These are phyloP conservation scores for Lordiphosa stackelbergi DNA, from an alignment of 1,140 invertebrate genomes.

Conservation along the genomic window DNA sequence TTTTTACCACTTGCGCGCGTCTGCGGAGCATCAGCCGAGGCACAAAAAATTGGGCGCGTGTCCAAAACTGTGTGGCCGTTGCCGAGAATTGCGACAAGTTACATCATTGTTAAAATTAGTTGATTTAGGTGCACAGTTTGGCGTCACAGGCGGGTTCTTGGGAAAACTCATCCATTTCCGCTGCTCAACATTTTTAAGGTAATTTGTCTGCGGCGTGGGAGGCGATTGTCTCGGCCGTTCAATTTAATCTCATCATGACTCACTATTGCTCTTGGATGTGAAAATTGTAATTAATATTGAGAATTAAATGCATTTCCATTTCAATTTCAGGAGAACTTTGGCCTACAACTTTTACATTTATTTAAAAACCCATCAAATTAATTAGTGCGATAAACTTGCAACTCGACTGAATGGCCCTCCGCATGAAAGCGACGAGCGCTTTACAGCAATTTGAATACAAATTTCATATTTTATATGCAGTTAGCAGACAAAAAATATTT, in stretches of 20 bases:
- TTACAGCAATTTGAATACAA: constrained; percentile 26
- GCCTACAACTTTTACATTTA: constrained; percentile 1
- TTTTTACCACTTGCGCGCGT: constrained; percentile 60
- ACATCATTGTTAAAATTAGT: constrained; percentile 77
- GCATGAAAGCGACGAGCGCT: constrained; percentile 3
- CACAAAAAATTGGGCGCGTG: constrained; percentile 51
- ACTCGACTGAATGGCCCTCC: constrained; percentile 22
- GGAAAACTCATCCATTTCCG: constrained; percentile 63
- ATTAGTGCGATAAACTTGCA: constrained; percentile 37
- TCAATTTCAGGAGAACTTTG: not conserved
- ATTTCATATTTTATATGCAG: constrained; percentile 22
- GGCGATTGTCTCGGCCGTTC: constrained; percentile 13
- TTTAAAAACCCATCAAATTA: constrained; percentile 36
- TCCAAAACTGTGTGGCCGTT: constrained; percentile 54
- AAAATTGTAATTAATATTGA: constrained; percentile 9
- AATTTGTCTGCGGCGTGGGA: constrained; percentile 53
- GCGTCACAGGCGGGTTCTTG: constrained; percentile 39
- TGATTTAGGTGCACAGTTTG: constrained; percentile 38
- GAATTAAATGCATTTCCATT: not conserved
- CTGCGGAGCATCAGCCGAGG: constrained; percentile 40
- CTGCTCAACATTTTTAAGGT: constrained; percentile 48
- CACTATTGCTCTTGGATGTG: constrained; percentile 6
- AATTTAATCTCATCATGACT: constrained; percentile 32
- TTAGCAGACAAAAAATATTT: constrained; percentile 16
- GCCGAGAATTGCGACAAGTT: constrained; percentile 62